Conservation (phyloP, 1,140 invertebrate genomes). For the Zaprionus gabonicus region DNA sequence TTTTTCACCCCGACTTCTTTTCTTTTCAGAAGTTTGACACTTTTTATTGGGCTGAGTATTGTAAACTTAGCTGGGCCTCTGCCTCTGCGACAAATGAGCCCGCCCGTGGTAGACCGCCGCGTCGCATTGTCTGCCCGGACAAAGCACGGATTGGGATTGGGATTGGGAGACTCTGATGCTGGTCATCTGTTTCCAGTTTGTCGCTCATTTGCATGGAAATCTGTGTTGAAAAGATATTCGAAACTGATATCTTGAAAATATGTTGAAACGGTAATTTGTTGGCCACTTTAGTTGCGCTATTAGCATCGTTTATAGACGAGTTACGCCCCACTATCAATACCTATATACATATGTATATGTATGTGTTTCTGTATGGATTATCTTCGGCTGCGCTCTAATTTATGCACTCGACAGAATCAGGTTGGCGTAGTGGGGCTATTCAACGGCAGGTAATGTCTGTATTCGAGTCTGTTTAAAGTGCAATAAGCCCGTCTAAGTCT, state of each 20-base stretch:
- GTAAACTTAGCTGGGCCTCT: constrained; percentile 51
- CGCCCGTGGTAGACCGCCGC: constrained; percentile 49
- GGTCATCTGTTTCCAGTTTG: constrained; percentile 62
- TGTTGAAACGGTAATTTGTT: constrained; percentile 81
- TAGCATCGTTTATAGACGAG: constrained; percentile 81
- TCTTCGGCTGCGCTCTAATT: constrained; percentile 60
- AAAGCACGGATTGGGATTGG: background rate
- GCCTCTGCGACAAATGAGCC: constrained; percentile 73
- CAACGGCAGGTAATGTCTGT: constrained; percentile 81
- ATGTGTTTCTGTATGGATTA: constrained; percentile 32
- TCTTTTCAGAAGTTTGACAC: constrained; percentile 73
- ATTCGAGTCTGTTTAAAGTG: constrained; percentile 73
- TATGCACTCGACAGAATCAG: constrained; percentile 66
- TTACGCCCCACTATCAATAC: constrained; percentile 55
- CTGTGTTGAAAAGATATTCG: constrained; percentile 71
- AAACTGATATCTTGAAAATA: constrained; percentile 59
- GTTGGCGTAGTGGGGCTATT: constrained; percentile 54
- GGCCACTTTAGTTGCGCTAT: constrained; percentile 79
- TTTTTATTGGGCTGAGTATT: constrained; percentile 60
- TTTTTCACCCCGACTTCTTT: background rate
- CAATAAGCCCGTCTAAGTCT: constrained; percentile 75
- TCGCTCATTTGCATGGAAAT: constrained; percentile 75
- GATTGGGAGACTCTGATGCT: constrained; percentile 65
- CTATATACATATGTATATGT: constrained; percentile 20
- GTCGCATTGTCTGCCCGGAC: constrained; percentile 25